Conservation (phyloP, 2,113 vertebrate species). For the Helogale parvula region DNA sequence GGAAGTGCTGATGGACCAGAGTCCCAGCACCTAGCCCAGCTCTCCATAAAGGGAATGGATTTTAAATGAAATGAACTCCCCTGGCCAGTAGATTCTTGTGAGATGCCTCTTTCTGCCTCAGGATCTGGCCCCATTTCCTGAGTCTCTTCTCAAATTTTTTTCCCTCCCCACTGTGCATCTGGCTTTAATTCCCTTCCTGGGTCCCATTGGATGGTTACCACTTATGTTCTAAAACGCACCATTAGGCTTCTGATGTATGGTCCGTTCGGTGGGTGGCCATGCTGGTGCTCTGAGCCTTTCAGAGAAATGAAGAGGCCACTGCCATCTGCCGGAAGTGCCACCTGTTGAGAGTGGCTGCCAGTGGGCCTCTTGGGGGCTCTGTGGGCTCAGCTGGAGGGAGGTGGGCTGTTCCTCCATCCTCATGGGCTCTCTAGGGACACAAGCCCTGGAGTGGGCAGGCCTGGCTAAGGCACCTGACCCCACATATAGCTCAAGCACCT, state of each 20-base stretch:
- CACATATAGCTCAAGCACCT: not conserved
- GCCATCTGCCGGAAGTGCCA: not conserved
- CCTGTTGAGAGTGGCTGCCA: not conserved
- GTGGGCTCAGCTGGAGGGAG: not conserved
- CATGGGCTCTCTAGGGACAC: not conserved
- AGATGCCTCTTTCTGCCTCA: not conserved
- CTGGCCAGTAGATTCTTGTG: not conserved
- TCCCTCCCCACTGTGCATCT: not conserved
- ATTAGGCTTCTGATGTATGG: constrained; percentile 71
- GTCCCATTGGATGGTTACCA: constrained; percentile 58
- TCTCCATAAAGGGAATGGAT: not conserved
- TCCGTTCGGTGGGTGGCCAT: not conserved
- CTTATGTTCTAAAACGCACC: constrained; percentile 64
- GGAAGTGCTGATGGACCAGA: not conserved
- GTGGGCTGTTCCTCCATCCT: not conserved
- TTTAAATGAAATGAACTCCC: not conserved
- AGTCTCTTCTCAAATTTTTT: not conserved
- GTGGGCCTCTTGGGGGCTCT: not conserved
- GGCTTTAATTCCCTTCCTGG: constrained; percentile 28
- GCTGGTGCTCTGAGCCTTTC: fast-evolving
- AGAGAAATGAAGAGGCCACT: not conserved
- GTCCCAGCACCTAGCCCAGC: not conserved
- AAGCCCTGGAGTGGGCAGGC: not conserved
- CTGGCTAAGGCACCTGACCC: not conserved
- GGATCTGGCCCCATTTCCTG: not conserved